These are phyloP conservation scores for Crocidura indochinensis DNA, from an alignment of 2,797 vertebrate genomes.

Conservation along the genomic window DNA sequence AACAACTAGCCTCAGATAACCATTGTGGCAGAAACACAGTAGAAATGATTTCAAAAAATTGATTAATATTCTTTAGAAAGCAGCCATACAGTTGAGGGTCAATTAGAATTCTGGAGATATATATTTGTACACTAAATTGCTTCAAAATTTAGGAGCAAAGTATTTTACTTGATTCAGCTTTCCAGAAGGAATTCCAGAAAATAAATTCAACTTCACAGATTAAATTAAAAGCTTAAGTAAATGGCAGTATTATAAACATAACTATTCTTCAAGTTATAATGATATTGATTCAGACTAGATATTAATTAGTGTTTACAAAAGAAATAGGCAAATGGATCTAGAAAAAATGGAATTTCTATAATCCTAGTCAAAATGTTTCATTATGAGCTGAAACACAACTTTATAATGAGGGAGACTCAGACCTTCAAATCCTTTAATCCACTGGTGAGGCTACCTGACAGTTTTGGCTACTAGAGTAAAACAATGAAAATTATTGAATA, in stretches of 20 bases:
- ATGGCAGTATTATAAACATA: slow-evolving; percentile 4
- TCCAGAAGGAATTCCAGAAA: neutral
- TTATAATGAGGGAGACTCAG: slow-evolving; percentile 9
- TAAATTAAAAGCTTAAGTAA: slow-evolving; percentile 28
- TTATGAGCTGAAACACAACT: slow-evolving; percentile 6
- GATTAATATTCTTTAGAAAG: slow-evolving; percentile 15
- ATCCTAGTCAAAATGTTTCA: neutral
- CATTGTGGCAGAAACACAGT: slow-evolving; percentile 6
- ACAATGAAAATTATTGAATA: neutral
- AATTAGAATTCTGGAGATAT: slow-evolving; percentile 1
- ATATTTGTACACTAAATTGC: slow-evolving; percentile 11
- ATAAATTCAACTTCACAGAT: neutral
- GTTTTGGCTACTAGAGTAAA: neutral
- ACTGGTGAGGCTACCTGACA: neutral
- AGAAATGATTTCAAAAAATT: neutral
- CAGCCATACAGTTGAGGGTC: neutral
- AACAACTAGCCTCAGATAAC: slow-evolving; percentile 46
- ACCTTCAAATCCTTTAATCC: neutral
- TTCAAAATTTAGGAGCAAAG: slow-evolving; percentile 41
- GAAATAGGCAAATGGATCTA: neutral
- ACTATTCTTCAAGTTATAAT: neutral
- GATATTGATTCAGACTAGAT: slow-evolving; percentile 35
- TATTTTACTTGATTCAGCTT: slow-evolving; percentile 17
- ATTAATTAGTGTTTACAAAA: neutral
- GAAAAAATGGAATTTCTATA: neutral